Percentiles rank a stretch among this genome's conserved stretches.
These are phyloP conservation scores for Petrophora chlorosata DNA, from an alignment of 2,888 invertebrate genomes.

Conservation along the genomic window DNA sequence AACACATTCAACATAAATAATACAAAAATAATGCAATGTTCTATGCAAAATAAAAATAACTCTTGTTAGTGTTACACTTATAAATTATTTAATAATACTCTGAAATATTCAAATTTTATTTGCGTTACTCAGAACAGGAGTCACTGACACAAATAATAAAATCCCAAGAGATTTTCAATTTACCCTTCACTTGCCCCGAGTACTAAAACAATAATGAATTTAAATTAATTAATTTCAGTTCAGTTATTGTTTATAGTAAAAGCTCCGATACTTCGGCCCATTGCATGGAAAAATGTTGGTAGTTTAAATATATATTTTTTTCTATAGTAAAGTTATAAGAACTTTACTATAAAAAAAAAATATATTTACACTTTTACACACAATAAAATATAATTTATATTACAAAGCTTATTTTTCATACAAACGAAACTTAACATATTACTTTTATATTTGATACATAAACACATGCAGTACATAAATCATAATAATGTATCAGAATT, in stretches of 20 bases:
- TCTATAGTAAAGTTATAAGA: no score
- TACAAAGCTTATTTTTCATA: no score
- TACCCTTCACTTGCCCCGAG: background rate
- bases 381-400: no score
- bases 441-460: no score
- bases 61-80: background rate
- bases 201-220: background rate
- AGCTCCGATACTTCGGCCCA: background rate
- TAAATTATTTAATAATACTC: background rate
- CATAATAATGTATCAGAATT: no score
- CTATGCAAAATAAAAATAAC: slow-evolving; percentile 3
- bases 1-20: slow-evolving; percentile 2
- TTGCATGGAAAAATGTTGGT: no score
- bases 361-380: no score
- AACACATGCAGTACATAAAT: no score
- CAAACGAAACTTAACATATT: no score
- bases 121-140: background rate
- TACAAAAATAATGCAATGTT: slow-evolving; percentile 5
- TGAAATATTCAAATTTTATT: background rate
- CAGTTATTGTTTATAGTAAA: background rate
- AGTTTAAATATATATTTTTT: no score
- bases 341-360: no score
- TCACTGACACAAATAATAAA: background rate
- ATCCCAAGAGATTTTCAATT: background rate
- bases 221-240: background rate